Evolutionary conservation across 2,113 vertebrate genomes (phyloP).

Genomic region (Condylura cristata): DNA sequence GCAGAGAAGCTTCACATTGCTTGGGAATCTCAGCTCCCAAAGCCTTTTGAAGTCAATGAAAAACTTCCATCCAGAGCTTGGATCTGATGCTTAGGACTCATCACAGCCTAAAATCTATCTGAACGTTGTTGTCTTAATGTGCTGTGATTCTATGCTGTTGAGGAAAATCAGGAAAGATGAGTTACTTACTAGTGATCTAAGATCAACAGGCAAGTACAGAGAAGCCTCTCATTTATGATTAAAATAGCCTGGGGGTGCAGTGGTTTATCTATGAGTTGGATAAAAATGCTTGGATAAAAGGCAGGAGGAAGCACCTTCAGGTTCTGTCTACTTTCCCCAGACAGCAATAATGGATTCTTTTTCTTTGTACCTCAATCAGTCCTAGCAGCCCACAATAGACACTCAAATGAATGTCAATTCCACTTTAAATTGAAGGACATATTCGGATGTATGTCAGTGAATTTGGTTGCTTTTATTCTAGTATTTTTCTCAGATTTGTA

Average conservation of each 20-base stretch:
- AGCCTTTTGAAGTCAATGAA: not conserved
- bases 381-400: not conserved
- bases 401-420: not conserved
- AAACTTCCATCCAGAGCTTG: not conserved
- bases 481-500: not conserved
- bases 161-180: not conserved
- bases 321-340: not conserved
- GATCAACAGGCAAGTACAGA: not conserved
- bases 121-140: not conserved
- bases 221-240: not conserved
- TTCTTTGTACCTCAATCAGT: not conserved
- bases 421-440: not conserved
- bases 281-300: not conserved
- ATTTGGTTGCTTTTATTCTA: slow-evolving; percentile 18
- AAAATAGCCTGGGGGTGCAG: not conserved
- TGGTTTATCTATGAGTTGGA: not conserved
- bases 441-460: not conserved
- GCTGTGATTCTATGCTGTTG: not conserved
- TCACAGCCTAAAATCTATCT: not conserved
- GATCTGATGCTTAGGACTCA: not conserved
- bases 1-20: not conserved
- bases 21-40: not conserved
- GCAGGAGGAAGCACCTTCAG: not conserved
- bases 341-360: not conserved
- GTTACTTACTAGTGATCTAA: not conserved